Percentiles rank a stretch among this genome's conserved stretches.
phyloP scores from a whole-genome alignment of 2,888 invertebrate species.

The Pterostichus madidus region DNA sequence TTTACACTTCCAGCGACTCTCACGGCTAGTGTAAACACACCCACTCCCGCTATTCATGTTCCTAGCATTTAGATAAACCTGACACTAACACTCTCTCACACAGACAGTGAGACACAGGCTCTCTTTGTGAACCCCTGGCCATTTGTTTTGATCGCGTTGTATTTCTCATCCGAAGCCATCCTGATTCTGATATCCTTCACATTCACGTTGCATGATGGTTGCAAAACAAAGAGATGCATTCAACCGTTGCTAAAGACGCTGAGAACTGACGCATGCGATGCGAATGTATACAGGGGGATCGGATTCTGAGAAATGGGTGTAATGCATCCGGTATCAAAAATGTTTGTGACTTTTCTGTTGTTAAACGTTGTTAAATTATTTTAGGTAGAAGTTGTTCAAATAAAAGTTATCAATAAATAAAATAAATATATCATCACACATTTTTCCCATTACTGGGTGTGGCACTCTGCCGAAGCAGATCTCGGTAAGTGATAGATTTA shows the following conservation, averaged over 20 bases:
- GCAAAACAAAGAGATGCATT: slow-evolving; percentile 24
- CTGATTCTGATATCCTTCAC: slow-evolving; percentile 4
- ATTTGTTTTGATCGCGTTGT: slow-evolving; percentile 1
- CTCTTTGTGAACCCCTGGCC: slow-evolving; percentile 4
- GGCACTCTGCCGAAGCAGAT: too few relatives aligned
- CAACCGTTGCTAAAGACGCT: slow-evolving; percentile 4
- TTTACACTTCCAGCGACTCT: too few relatives aligned
- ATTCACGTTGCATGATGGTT: not conserved
- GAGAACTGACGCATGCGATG: not conserved
- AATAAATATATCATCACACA: too few relatives aligned
- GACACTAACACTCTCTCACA: not conserved
- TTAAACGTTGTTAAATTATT: too few relatives aligned
- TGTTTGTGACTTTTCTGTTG: too few relatives aligned
- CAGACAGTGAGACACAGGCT: not conserved
- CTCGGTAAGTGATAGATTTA: too few relatives aligned
- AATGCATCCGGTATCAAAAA: too few relatives aligned
- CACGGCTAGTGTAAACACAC: too few relatives aligned
- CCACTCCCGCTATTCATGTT: not conserved
- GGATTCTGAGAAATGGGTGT: not conserved
- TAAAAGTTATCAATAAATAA: too few relatives aligned
- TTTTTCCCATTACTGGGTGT: too few relatives aligned
- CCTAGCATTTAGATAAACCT: not conserved
- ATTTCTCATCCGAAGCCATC: slow-evolving; percentile 11
- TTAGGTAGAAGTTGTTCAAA: too few relatives aligned
- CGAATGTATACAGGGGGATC: not conserved